Evolutionary conservation across 1,140 invertebrate genomes (phyloP).

Genomic region (Microplitis mediator): DNA sequence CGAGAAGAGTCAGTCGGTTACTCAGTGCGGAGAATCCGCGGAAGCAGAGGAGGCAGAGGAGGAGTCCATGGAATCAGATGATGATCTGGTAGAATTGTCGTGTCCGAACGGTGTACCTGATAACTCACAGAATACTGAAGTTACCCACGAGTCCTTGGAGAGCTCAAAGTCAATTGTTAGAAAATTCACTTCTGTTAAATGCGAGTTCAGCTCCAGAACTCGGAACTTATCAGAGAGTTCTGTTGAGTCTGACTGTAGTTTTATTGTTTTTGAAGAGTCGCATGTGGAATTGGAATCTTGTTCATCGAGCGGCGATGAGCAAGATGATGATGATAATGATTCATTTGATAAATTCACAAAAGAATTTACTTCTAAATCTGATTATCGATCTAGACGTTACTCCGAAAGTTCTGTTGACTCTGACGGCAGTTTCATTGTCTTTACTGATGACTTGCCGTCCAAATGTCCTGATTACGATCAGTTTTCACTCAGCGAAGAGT

Average conservation of each 20-base stretch:
- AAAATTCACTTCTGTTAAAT: slow-evolving; percentile 2
- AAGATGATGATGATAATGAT: slow-evolving; percentile 1
- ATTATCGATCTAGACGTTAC: neutral
- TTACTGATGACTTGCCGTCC: neutral
- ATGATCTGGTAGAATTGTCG: too few species aligned
- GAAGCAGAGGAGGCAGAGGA: too few species aligned
- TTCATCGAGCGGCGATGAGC: slow-evolving; percentile 26
- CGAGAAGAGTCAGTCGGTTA: too few species aligned
- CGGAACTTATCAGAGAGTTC: slow-evolving; percentile 50
- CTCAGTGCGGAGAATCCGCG: too few species aligned
- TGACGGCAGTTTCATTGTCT: neutral
- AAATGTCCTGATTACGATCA: neutral
- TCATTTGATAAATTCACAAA: neutral
- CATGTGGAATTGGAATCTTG: slow-evolving; percentile 27
- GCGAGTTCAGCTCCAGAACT: slow-evolving; percentile 32
- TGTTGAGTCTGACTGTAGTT: slow-evolving; percentile 55
- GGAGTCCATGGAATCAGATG: too few species aligned
- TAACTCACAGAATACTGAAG: slow-evolving; percentile 11
- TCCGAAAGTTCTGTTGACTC: neutral
- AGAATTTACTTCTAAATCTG: neutral
- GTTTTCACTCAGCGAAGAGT: neutral
- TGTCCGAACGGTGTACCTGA: neutral
- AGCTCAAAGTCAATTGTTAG: neutral
- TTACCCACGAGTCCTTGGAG: neutral
- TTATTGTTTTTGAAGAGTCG: slow-evolving; percentile 49